These are phyloP conservation scores for Ganaspis sp. DNA, from an alignment of 1,140 invertebrate genomes.

Conservation along the genomic window DNA sequence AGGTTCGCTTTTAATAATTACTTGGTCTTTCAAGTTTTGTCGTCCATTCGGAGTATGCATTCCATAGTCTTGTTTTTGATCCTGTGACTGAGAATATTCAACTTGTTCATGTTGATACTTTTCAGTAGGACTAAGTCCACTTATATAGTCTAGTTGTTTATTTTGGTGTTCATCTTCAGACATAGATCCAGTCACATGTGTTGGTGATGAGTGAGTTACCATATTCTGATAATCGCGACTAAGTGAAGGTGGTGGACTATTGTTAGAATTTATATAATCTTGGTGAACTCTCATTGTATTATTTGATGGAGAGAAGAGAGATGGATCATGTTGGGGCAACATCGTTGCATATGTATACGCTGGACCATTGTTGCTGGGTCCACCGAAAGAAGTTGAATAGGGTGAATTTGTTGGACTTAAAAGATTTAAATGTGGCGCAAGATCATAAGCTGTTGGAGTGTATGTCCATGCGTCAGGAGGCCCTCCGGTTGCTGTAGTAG, in stretches of 20 bases:
- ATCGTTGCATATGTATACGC: constrained; percentile 80
- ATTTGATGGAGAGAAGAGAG: constrained; percentile 78
- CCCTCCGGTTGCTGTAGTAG: constrained; percentile 78
- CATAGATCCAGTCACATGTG: constrained; percentile 74
- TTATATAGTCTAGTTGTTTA: constrained; percentile 68
- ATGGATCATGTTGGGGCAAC: constrained; percentile 81
- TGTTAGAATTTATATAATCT: constrained; percentile 78
- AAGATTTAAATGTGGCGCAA: constrained; percentile 83
- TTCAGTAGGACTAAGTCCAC: constrained; percentile 68
- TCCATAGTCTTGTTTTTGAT: constrained; percentile 77
- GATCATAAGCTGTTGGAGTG: constrained; percentile 83
- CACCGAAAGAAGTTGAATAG: constrained; percentile 79
- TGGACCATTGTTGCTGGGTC: constrained; percentile 73
- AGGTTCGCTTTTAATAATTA: constrained; percentile 79
- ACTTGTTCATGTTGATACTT: constrained; percentile 80
- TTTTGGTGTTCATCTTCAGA: constrained; percentile 76
- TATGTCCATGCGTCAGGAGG: constrained; percentile 86
- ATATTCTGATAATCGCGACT: constrained; percentile 77
- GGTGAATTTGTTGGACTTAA: constrained; percentile 82
- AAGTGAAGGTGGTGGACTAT: constrained; percentile 74
- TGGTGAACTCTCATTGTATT: constrained; percentile 78
- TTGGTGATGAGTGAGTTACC: constrained; percentile 81
- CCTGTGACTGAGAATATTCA: constrained; percentile 75
- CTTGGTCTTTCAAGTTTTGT: constrained; percentile 77
- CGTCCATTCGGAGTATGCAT: constrained; percentile 75